Evolutionary conservation across 2,113 vertebrate species (phyloP).

Genomic region (Regulus satrapa): DNA sequence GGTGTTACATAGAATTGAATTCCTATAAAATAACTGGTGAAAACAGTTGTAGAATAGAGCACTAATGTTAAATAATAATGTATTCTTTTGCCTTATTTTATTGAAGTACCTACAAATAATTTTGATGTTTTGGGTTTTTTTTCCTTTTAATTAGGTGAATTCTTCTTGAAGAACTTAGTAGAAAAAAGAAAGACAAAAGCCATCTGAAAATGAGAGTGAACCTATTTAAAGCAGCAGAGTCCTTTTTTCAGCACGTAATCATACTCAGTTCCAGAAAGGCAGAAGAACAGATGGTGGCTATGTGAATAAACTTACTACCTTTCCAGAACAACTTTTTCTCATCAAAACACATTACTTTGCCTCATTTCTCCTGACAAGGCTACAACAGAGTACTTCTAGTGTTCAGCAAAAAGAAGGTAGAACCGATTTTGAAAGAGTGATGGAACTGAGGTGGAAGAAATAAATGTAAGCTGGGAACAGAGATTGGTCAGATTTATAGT

Average conservation of each 20-base stretch:
- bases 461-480: background rate
- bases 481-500: background rate
- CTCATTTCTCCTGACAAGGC: background rate
- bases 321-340: background rate
- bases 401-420: background rate
- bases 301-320: conserved; percentile 17
- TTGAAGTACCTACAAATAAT: background rate
- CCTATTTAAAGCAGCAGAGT: background rate
- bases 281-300: background rate
- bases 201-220: conserved; percentile 43
- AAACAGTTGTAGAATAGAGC: background rate
- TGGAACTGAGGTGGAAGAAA: background rate
- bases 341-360: background rate
- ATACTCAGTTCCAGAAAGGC: background rate
- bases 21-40: background rate
- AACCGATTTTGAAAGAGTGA: background rate
- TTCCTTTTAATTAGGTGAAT: conserved; percentile 82
- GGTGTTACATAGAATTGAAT: background rate
- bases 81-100: background rate
- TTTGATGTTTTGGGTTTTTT: background rate
- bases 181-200: conserved; percentile 81
- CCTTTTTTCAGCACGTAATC: background rate
- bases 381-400: background rate
- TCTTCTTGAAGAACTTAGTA: conserved; percentile 95
- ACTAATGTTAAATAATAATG: background rate